phyloP scores from a whole-genome alignment of 37 sponge, comb jelly and placozoan species.

The Halichondria panicea region DNA sequence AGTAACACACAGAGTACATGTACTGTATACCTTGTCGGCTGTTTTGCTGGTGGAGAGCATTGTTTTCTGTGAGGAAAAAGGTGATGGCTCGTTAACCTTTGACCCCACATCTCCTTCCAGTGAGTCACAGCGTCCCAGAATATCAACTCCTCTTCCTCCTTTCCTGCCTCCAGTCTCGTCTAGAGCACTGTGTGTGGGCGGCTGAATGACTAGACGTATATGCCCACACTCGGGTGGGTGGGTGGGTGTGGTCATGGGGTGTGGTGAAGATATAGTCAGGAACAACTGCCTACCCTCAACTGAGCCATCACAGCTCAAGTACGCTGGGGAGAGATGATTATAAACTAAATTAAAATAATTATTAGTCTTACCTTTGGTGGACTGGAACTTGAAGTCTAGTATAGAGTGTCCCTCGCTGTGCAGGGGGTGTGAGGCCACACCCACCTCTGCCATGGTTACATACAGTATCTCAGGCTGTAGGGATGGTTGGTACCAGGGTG shows the following conservation, averaged over 20 bases:
- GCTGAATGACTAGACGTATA: slow-evolving; percentile 16
- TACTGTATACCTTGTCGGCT: neutral
- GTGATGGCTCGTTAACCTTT: slow-evolving; percentile 21
- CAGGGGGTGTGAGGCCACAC: no score
- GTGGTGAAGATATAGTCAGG: slow-evolving; percentile 8
- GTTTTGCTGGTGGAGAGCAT: slow-evolving; percentile 17
- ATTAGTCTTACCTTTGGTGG: slow-evolving; percentile 13
- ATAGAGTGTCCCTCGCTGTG: no score
- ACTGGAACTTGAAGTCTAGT: slow-evolving; percentile 6
- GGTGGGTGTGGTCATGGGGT: neutral
- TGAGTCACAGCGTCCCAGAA: slow-evolving; percentile 3
- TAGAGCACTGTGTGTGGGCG: slow-evolving; percentile 27
- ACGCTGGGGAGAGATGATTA: slow-evolving; percentile 9
- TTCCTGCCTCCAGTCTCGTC: neutral
- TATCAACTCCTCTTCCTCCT: neutral
- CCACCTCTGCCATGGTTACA: slow-evolving; percentile 11
- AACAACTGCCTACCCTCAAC: slow-evolving; percentile 37
- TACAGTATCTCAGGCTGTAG: slow-evolving; percentile 34
- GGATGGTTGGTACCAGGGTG: slow-evolving; percentile 54
- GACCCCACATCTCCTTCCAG: neutral
- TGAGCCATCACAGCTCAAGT: slow-evolving; percentile 50
- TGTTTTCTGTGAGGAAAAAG: slow-evolving; percentile 44
- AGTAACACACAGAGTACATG: neutral
- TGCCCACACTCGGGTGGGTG: neutral
- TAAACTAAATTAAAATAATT: neutral